A percentile compares a stretch with the other conserved stretches of the same genome.
These are phyloP conservation scores for Brienomyrus brachyistius DNA, from an alignment of 2,113 vertebrate species.

Conservation along the genomic window DNA sequence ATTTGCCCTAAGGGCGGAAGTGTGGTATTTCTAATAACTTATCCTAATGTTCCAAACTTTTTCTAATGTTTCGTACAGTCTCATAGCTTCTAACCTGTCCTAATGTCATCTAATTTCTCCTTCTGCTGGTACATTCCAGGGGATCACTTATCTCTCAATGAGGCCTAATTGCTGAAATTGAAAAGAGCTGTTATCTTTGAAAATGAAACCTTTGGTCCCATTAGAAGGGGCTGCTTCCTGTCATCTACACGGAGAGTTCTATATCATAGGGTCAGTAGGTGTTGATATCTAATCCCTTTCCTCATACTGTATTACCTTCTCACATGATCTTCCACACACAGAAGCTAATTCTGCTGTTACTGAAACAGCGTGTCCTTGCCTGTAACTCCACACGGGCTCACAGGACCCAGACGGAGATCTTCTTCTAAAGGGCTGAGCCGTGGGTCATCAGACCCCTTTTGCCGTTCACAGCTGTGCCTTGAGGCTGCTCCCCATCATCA, in stretches of 20 bases:
- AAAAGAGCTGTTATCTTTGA: not conserved
- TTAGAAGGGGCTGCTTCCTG: not conserved
- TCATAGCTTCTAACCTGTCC: not conserved
- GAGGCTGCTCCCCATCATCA: not conserved
- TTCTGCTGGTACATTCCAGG: not conserved
- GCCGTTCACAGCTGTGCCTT: not conserved
- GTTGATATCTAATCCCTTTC: not conserved
- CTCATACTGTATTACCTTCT: slow-evolving; percentile 3
- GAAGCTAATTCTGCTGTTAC: slow-evolving; percentile 20
- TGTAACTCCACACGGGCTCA: slow-evolving; percentile 1
- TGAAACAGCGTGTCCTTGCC: slow-evolving; percentile 5
- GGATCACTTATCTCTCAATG: not conserved
- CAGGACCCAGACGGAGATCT: not conserved
- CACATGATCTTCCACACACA: slow-evolving; percentile 8
- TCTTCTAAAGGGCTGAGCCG: not conserved
- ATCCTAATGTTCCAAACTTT: not conserved
- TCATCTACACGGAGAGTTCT: not conserved
- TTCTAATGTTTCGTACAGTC: not conserved
- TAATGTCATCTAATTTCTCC: not conserved
- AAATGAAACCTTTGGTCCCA: not conserved
- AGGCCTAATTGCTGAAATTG: not conserved
- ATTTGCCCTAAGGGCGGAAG: not conserved
- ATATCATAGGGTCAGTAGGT: not conserved
- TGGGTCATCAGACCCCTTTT: not conserved
- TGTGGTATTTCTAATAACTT: not conserved